phyloP scores from a whole-genome alignment of 1,140 invertebrate species.

The Aplysia californica region DNA sequence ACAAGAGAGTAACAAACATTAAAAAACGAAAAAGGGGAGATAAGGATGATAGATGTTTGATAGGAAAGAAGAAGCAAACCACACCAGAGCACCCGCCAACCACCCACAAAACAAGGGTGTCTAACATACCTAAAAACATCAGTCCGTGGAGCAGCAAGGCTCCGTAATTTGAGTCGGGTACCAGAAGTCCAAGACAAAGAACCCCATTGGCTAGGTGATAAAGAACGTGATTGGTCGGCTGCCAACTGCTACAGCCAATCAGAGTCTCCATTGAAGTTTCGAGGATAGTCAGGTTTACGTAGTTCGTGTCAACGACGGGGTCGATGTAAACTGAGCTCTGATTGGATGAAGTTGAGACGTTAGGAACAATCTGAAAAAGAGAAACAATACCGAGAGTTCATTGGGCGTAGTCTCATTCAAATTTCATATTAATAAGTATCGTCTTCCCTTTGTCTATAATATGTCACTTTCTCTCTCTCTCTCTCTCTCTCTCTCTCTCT shows the following conservation, averaged over 20 bases:
- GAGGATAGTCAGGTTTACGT: too few species aligned
- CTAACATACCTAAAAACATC: slow-evolving; percentile 78
- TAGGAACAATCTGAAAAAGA: too few species aligned
- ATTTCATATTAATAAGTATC: neutral
- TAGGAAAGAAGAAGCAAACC: too few species aligned
- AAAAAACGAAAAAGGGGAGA: too few species aligned
- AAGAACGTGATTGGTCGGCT: slow-evolving; percentile 77
- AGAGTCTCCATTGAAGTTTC: slow-evolving; percentile 19
- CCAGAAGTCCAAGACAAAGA: slow-evolving; percentile 81
- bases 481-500: neutral
- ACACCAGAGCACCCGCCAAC: too few species aligned
- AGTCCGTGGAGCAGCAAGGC: slow-evolving; percentile 84
- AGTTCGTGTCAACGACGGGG: too few species aligned
- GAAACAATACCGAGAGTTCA: neutral
- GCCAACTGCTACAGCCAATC: slow-evolving; percentile 68
- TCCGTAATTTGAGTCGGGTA: slow-evolving; percentile 81
- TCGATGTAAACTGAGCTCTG: too few species aligned
- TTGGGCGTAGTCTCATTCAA: neutral
- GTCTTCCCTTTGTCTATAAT: neutral
- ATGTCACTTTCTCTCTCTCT: neutral
- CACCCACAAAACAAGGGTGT: neutral
- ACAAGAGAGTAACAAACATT: too few species aligned
- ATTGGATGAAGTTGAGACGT: too few species aligned
- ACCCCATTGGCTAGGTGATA: slow-evolving; percentile 83
- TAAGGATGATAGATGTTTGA: too few species aligned